Evolutionary conservation across 2,888 invertebrate species (phyloP).

Genomic region (Carcina quercana): DNA sequence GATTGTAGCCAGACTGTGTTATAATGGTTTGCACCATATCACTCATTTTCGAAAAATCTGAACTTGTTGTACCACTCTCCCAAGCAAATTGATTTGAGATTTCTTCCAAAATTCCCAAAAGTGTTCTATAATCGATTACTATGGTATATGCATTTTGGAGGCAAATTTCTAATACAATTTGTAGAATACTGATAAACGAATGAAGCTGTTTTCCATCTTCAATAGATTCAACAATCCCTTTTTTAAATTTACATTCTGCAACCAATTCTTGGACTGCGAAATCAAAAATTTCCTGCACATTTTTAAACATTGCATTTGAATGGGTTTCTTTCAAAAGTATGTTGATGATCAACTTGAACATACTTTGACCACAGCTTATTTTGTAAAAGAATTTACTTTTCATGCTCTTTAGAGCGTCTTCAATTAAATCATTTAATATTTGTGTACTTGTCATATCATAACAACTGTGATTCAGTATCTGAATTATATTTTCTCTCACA

Average conservation of each 20-base stretch:
- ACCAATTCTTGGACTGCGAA: constrained; percentile 44
- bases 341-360: constrained; percentile 67
- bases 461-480: constrained; percentile 62
- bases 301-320: constrained; percentile 28
- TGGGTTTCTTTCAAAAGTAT: constrained; percentile 33
- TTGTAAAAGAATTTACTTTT: constrained; percentile 76
- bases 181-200: constrained; percentile 52
- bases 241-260: constrained; percentile 34
- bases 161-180: constrained; percentile 40
- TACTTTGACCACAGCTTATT: constrained; percentile 73
- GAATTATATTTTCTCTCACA: constrained; percentile 68
- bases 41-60: constrained; percentile 87
- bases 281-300: constrained; percentile 39
- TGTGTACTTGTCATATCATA: constrained; percentile 31
- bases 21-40: constrained; percentile 79
- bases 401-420: constrained; percentile 57
- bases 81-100: constrained; percentile 54
- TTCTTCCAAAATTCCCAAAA: constrained; percentile 38
- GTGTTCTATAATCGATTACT: constrained; percentile 22
- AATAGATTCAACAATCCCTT: constrained; percentile 62
- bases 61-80: constrained; percentile 53
- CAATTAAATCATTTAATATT: constrained; percentile 41
- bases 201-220: constrained; percentile 69
- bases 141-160: constrained; percentile 31
- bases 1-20: constrained; percentile 41